phyloP scores from a whole-genome alignment of 2,797 vertebrate species.

The Pogonophryne albipinna region DNA sequence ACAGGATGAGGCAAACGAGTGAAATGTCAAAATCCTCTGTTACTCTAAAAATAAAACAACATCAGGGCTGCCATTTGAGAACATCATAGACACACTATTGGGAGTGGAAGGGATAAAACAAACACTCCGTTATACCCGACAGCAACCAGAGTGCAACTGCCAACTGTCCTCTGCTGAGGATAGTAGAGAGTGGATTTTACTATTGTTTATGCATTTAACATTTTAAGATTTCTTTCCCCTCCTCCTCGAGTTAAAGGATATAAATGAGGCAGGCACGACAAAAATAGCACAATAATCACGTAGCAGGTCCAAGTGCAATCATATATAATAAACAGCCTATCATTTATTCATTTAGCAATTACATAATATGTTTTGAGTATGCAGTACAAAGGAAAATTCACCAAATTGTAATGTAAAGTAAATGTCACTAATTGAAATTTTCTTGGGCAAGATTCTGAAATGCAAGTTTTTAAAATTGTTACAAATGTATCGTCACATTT shows the following conservation, averaged over 20 bases:
- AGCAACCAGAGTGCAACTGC: slow-evolving; percentile 59
- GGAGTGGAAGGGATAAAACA: slow-evolving; percentile 66
- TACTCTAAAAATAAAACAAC: slow-evolving; percentile 73
- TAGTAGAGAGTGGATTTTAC: slow-evolving; percentile 56
- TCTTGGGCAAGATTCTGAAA: not conserved
- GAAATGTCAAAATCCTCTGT: slow-evolving; percentile 76
- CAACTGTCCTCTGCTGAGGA: slow-evolving; percentile 69
- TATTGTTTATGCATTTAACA: slow-evolving; percentile 64
- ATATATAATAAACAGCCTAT: slow-evolving; percentile 15
- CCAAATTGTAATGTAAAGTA: not conserved
- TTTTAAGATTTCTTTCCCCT: slow-evolving; percentile 28
- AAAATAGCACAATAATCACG: slow-evolving; percentile 20
- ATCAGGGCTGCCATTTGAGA: slow-evolving; percentile 66
- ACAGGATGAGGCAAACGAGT: slow-evolving; percentile 78
- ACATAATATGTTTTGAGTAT: not conserved
- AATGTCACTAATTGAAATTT: not conserved
- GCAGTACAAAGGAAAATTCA: not conserved
- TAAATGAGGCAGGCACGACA: slow-evolving; percentile 30
- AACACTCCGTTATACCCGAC: slow-evolving; percentile 61
- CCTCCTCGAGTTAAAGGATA: not conserved
- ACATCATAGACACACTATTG: slow-evolving; percentile 55
- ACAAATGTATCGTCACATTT: not conserved
- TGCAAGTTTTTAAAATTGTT: not conserved
- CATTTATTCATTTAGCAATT: slow-evolving; percentile 33
- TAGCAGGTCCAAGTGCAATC: slow-evolving; percentile 1